phyloP scores from a whole-genome alignment of 2,113 vertebrate genomes.

The Carassius carassius region DNA sequence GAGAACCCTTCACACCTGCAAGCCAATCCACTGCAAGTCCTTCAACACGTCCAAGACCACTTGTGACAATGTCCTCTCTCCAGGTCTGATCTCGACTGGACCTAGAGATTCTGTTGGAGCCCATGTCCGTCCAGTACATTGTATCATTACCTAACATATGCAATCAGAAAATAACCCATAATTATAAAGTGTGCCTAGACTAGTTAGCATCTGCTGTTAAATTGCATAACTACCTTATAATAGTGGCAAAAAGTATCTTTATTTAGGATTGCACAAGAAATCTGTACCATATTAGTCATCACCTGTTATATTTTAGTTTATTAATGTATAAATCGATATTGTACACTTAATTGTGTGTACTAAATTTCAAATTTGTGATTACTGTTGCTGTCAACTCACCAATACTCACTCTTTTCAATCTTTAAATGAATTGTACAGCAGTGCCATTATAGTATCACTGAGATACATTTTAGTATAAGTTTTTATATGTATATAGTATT shows the following conservation, averaged over 20 bases:
- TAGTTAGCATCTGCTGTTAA: background rate
- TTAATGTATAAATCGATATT: background rate
- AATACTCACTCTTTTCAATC: background rate
- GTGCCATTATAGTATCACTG: too few species aligned
- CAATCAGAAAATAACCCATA: background rate
- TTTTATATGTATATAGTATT: too few species aligned
- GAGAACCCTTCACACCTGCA: conserved; percentile 72
- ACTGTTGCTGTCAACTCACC: background rate
- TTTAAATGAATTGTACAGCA: background rate
- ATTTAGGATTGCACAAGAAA: background rate
- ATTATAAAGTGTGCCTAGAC: background rate
- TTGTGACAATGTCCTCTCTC: conserved; percentile 86
- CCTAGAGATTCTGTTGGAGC: conserved; percentile 85
- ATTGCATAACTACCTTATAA: background rate
- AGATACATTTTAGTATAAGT: too few species aligned
- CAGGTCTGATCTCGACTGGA: conserved; percentile 86
- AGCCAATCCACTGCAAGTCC: conserved; percentile 89
- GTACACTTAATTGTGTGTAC: background rate
- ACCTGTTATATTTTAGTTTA: background rate
- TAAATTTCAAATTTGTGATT: background rate
- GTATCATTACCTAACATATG: conserved; percentile 82
- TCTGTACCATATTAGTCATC: background rate
- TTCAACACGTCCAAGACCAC: conserved; percentile 84
- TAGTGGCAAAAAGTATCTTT: background rate
- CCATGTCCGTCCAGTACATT: conserved; percentile 90